Base-by-base conservation (phyloP, 2,797 vertebrate species). In the Phylloscopus collybita region DNA sequence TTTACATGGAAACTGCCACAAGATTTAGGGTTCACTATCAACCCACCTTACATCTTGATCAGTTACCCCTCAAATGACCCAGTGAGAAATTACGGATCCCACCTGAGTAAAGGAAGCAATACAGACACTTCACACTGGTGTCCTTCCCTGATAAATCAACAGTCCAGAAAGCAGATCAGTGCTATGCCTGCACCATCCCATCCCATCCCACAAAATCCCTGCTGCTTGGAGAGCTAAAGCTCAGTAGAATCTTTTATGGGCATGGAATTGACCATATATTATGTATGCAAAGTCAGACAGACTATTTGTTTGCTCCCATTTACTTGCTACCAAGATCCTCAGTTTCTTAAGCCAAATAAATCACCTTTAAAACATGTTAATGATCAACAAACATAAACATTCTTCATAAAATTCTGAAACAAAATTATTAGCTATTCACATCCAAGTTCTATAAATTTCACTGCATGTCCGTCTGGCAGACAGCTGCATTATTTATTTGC, bases 401-500 rank as follows among this genome's bases (percentile, higher is more conserved):
- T 89, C 80, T 65, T 67, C 75, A 92, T 27, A 49, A 78, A 90
- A 81, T 75, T 70, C 85, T 60, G 49, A 90, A 93, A 53, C 5
- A 80, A 86, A 94, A 75, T 59, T 57, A 92, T 67, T 87, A 93
- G 44, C 53, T 73, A 79, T 72, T 90, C 62, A 86, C 56, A 70
- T 45, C 40, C 27, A 62, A 86, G 36, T 92, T 67, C 64, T 51
- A 14, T 30, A 16, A 78, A 71, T 81, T 65, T 65, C 50, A 90
- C 30, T 69, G 70, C 42, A 69, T 50, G 75, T 72, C 85, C 59
- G 30, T 80, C 76, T 88, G 73, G 65, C 85, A 91, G 69, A 83
- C 40, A 72, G 73, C 30, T 86, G 70, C 66, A 76, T 81, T 94
- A 92, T 83, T 91, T 93, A 91, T 86, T 81, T 92, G 87, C 82